Evolutionary conservation across 2,888 invertebrate genomes (phyloP).

Genomic region (Craniophora ligustri): DNA sequence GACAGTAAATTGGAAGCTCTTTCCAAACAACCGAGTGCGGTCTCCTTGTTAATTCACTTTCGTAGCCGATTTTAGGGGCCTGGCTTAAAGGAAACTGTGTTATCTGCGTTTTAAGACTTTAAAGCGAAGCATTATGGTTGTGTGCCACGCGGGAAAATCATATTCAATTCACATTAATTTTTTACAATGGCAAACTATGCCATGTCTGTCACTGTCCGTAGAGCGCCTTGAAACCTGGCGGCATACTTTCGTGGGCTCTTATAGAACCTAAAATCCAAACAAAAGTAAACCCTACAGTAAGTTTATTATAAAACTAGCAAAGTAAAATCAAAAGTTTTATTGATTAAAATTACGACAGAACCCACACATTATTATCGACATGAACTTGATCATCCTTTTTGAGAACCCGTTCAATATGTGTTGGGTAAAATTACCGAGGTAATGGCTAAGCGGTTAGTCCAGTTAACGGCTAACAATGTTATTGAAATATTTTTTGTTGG

Average conservation of each 20-base stretch:
- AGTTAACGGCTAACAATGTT: constrained; percentile 58
- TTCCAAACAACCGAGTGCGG: constrained; percentile 49
- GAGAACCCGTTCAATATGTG: constrained; percentile 51
- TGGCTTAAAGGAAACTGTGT: constrained; percentile 8
- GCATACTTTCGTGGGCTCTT: no score
- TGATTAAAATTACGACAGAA: constrained; percentile 21
- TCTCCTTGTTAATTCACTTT: constrained; percentile 49
- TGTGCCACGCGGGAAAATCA: background rate
- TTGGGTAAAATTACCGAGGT: constrained; percentile 52
- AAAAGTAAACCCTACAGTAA: no score
- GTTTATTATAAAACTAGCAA: no score
- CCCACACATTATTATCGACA: constrained; percentile 16
- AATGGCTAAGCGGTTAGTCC: constrained; percentile 57
- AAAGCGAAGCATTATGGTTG: background rate
- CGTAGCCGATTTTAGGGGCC: constrained; percentile 35
- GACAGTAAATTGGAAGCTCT: constrained; percentile 68
- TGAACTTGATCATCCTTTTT: constrained; percentile 36
- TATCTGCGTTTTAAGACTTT: constrained; percentile 9
- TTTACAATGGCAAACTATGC: no score
- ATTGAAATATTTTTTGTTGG: constrained; percentile 56
- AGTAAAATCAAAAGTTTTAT: no score
- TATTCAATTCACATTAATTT: no score
- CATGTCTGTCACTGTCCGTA: no score
- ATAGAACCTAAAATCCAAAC: no score
- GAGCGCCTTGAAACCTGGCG: no score